phyloP scores from a whole-genome alignment of 2,113 vertebrate genomes.

The Pedetes capensis region DNA sequence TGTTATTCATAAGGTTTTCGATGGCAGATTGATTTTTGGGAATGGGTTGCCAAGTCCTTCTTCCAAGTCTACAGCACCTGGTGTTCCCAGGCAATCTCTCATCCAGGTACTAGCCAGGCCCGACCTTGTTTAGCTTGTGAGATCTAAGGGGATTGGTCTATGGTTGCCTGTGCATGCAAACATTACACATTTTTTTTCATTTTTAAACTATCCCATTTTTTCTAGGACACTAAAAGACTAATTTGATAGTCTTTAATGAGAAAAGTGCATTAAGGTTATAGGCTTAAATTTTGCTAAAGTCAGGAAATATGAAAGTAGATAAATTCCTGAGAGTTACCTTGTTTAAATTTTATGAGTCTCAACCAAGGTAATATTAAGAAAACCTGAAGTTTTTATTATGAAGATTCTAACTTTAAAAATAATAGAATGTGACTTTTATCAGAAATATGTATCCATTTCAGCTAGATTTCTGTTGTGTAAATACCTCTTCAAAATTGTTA shows the following conservation, averaged over 20 bases:
- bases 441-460: not conserved
- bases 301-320: not conserved
- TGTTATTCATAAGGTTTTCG: no score
- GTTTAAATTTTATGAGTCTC: conserved; percentile 24
- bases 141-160: no score
- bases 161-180: no score
- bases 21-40: no score
- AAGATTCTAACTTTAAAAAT: conserved; percentile 1
- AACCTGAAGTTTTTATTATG: not conserved
- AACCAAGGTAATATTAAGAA: not conserved
- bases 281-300: conserved; percentile 2
- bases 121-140: no score
- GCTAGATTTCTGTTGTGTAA: not conserved
- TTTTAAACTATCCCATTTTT: not conserved
- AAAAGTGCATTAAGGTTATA: not conserved
- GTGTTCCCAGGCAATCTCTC: no score
- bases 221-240: not conserved
- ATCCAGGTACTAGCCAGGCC: no score
- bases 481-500: not conserved
- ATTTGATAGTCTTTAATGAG: not conserved
- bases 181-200: no score
- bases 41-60: no score
- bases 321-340: not conserved
- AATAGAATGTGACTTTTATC: not conserved
- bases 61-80: no score